Evolutionary conservation across 2,888 invertebrate species (phyloP).

Genomic region (Drosophila dives): DNA sequence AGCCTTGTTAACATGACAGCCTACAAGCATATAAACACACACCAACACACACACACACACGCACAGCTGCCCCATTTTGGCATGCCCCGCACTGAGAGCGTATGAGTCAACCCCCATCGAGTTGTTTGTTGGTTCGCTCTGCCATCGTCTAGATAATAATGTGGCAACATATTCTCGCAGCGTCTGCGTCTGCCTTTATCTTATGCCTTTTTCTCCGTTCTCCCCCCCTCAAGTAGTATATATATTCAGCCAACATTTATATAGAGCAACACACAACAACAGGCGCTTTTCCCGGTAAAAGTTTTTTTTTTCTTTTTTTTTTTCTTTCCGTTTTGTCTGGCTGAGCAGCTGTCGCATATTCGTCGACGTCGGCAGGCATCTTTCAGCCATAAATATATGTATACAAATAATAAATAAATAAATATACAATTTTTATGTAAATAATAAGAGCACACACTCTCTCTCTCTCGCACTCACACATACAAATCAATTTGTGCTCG

Average conservation of each 20-base stretch:
- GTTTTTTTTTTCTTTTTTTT: slow-evolving; percentile 39
- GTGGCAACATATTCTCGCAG: slow-evolving; percentile 79
- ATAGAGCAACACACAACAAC: slow-evolving; percentile 40
- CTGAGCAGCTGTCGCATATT: slow-evolving; percentile 69
- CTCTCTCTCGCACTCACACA: slow-evolving; percentile 2
- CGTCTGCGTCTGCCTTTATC: slow-evolving; percentile 74
- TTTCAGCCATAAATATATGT: slow-evolving; percentile 60
- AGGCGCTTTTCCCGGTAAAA: slow-evolving; percentile 55
- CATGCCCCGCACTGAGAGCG: slow-evolving; percentile 26
- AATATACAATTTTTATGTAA: slow-evolving; percentile 69
- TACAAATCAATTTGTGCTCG: slow-evolving; percentile 18
- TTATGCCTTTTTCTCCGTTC: slow-evolving; percentile 21
- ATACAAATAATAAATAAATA: slow-evolving; percentile 72
- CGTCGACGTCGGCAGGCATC: slow-evolving; percentile 53
- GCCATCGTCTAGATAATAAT: slow-evolving; percentile 72
- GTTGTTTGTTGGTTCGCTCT: slow-evolving; percentile 45
- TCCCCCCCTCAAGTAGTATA: slow-evolving; percentile 15
- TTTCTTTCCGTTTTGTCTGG: slow-evolving; percentile 59
- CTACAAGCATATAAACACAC: slow-evolving; percentile 77
- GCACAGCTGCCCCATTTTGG: slow-evolving; percentile 56
- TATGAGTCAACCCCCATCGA: slow-evolving; percentile 24
- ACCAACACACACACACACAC: slow-evolving; percentile 14
- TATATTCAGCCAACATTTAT: slow-evolving; percentile 38
- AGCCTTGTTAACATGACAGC: slow-evolving; percentile 80
- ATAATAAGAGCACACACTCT: slow-evolving; percentile 37